phyloP scores from a whole-genome alignment of 2,113 vertebrate species.

The Rhinoptilus africanus region DNA sequence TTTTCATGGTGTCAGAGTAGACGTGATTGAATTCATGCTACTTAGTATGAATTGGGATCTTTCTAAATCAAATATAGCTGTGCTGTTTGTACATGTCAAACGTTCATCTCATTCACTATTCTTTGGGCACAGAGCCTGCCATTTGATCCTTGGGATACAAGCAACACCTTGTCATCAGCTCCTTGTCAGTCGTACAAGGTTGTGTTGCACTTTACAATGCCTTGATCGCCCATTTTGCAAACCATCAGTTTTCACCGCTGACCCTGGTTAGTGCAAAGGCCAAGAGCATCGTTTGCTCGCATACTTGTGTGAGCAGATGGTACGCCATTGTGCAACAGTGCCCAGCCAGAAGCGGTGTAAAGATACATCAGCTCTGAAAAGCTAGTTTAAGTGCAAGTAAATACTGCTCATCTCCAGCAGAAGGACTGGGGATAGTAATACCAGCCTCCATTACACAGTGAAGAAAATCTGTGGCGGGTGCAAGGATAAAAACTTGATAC shows the following conservation, averaged over 20 bases:
- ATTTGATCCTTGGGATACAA: background rate
- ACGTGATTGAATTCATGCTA: background rate
- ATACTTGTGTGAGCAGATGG: background rate
- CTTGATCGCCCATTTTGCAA: background rate
- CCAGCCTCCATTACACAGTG: background rate
- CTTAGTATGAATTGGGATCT: background rate
- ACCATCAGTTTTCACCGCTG: background rate
- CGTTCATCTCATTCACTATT: background rate
- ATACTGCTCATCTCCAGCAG: background rate
- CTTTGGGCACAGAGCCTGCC: conserved; percentile 1
- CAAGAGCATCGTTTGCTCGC: background rate
- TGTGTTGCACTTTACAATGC: background rate
- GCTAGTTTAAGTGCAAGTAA: background rate
- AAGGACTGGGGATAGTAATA: background rate
- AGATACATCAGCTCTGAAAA: background rate
- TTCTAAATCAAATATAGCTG: background rate
- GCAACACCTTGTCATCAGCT: background rate
- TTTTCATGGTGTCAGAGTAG: background rate
- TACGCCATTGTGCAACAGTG: background rate
- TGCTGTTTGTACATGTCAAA: background rate
- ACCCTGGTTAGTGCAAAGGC: background rate
- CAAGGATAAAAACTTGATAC: background rate
- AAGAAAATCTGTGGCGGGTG: background rate
- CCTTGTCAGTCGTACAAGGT: conserved; percentile 6
- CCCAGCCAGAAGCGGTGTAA: background rate